These are phyloP conservation scores for Pterocles gutturalis DNA, from an alignment of 2,113 vertebrate genomes.

Conservation along the genomic window DNA sequence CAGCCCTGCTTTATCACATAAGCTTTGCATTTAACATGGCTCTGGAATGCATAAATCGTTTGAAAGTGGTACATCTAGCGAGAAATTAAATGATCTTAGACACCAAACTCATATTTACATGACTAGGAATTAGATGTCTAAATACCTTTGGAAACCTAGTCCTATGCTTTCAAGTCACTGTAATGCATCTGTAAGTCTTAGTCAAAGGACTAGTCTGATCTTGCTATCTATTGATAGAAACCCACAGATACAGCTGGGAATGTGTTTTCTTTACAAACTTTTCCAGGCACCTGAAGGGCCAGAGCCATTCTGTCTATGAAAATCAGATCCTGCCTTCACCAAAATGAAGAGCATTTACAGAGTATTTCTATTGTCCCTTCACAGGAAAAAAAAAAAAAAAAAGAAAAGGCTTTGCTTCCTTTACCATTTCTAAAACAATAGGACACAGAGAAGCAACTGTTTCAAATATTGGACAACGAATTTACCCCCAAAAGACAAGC, in stretches of 20 bases:
- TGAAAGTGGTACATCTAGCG: not conserved
- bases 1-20: not conserved
- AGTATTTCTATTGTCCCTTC: not conserved
- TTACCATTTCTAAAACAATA: not conserved
- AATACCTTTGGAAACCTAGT: constrained; percentile 16
- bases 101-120: not conserved
- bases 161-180: not conserved
- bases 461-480: not conserved
- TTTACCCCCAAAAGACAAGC: not conserved
- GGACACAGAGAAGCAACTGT: not conserved
- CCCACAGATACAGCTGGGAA: not conserved
- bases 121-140: not conserved
- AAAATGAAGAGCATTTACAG: not conserved
- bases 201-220: not conserved
- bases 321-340: not conserved
- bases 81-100: not conserved
- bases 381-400: not conserved
- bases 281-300: not conserved
- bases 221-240: constrained; percentile 15
- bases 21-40: not conserved
- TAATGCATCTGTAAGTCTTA: not conserved
- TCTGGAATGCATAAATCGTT: not conserved
- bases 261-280: not conserved
- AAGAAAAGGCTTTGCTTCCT: not conserved
- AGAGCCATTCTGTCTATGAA: not conserved